Conservation (phyloP, 2,797 vertebrate genomes). For the Heteromormyrus szaboi region DNA sequence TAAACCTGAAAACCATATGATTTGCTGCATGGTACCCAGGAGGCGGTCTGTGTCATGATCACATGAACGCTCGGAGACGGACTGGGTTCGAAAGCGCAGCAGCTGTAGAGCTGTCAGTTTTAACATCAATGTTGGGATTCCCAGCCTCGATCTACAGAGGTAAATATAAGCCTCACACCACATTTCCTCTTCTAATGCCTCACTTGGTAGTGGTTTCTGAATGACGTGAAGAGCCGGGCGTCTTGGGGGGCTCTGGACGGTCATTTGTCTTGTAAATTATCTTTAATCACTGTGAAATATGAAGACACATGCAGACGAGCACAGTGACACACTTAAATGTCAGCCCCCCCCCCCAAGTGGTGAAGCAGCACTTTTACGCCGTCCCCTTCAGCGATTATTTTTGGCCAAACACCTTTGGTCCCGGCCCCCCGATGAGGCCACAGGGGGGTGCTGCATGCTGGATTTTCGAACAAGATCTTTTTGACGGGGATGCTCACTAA, state of each 20-base stretch:
- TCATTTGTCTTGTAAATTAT: slow-evolving; percentile 4
- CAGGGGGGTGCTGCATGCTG: neutral
- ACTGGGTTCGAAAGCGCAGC: neutral
- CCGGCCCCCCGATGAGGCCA: neutral
- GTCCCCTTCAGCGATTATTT: neutral
- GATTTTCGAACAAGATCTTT: neutral
- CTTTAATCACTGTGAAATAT: neutral
- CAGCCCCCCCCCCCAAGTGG: neutral
- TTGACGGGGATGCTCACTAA: neutral
- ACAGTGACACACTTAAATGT: neutral
- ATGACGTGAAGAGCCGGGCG: neutral
- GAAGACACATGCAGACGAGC: neutral
- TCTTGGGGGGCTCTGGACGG: neutral
- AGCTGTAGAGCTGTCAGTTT: neutral
- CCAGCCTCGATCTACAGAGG: neutral
- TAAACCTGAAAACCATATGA: neutral
- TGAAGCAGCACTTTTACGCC: neutral
- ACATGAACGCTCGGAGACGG: neutral
- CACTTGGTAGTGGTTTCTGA: neutral
- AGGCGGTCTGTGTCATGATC: neutral
- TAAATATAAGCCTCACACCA: neutral
- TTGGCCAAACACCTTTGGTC: slow-evolving; percentile 7
- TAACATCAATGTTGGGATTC: neutral
- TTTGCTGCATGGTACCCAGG: neutral
- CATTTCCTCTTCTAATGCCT: neutral